Evolutionary conservation across 2,888 invertebrate species (phyloP).

Genomic region (Pilophorus perplexus): DNA sequence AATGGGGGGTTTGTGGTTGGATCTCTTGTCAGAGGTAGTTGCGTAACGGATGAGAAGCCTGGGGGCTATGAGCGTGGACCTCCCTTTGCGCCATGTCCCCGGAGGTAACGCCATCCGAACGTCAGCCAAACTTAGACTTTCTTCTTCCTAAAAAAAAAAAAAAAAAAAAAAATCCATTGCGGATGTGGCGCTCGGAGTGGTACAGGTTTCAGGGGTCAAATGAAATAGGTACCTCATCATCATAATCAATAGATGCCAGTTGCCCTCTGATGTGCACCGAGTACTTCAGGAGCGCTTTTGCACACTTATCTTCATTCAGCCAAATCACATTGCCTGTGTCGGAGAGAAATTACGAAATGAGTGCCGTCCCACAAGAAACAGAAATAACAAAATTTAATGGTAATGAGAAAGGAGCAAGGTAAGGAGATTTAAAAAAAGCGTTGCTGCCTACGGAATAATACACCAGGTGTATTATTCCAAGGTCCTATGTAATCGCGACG

Average conservation of each 20-base stretch:
- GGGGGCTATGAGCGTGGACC: constrained; percentile 61
- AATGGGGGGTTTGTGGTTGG: constrained; percentile 46
- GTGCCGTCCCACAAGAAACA: too few relatives aligned
- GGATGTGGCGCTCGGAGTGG: too few relatives aligned
- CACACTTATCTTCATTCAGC: constrained; percentile 60
- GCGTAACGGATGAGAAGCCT: constrained; percentile 73
- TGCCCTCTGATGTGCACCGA: constrained; percentile 57
- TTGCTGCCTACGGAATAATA: too few relatives aligned
- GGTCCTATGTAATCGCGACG: too few relatives aligned
- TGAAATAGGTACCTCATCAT: constrained; percentile 7
- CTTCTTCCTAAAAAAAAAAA: constrained; percentile 43
- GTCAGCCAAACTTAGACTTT: constrained; percentile 54
- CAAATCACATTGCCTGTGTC: constrained; percentile 65
- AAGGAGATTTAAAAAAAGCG: too few relatives aligned
- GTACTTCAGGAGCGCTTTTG: constrained; percentile 60
- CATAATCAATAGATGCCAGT: constrained; percentile 23
- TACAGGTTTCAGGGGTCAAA: too few relatives aligned
- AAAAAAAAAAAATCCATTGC: too few relatives aligned
- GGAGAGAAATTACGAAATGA: too few relatives aligned
- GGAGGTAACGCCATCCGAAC: constrained; percentile 62
- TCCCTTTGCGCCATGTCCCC: constrained; percentile 74
- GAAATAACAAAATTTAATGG: too few relatives aligned
- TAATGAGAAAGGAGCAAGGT: too few relatives aligned
- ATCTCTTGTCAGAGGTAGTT: constrained; percentile 69
- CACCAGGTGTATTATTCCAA: too few relatives aligned